phyloP scores from a whole-genome alignment of 2,113 vertebrate species.

The Silurus asotus region DNA sequence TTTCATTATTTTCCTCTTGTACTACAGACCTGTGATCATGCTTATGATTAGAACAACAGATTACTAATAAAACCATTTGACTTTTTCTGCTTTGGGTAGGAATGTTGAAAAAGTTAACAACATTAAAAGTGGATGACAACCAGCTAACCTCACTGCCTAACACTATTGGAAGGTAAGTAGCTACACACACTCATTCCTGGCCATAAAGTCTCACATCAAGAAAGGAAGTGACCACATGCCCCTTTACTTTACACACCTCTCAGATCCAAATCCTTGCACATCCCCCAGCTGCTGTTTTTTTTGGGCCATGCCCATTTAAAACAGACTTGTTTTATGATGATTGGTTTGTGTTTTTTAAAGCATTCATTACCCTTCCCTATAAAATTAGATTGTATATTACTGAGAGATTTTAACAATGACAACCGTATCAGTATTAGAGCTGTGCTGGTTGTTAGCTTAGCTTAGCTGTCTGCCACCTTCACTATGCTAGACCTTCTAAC shows the following conservation, averaged over 20 bases:
- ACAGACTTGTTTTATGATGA: constrained; percentile 22
- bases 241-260: constrained; percentile 6
- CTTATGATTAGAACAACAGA: neutral
- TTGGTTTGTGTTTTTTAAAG: constrained; percentile 11
- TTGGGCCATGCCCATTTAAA: neutral
- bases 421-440: constrained; percentile 17
- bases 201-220: constrained; percentile 24
- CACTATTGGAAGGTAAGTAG: constrained; percentile 93
- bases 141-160: constrained; percentile 95
- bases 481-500: constrained; percentile 35
- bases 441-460: constrained; percentile 32
- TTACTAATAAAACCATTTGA: neutral
- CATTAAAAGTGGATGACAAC: constrained; percentile 98
- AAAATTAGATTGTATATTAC: neutral
- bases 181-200: constrained; percentile 4
- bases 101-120: constrained; percentile 95
- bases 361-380: constrained; percentile 15
- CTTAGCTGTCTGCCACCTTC: constrained; percentile 33
- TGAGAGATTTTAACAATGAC: constrained; percentile 10
- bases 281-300: constrained; percentile 32
- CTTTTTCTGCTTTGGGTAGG: constrained; percentile 68
- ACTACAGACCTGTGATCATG: neutral
- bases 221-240: constrained; percentile 26
- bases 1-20: too few relatives aligned
- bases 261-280: constrained; percentile 39